Conservation (phyloP, 2,797 vertebrate genomes). For the Artibeus lituratus region DNA sequence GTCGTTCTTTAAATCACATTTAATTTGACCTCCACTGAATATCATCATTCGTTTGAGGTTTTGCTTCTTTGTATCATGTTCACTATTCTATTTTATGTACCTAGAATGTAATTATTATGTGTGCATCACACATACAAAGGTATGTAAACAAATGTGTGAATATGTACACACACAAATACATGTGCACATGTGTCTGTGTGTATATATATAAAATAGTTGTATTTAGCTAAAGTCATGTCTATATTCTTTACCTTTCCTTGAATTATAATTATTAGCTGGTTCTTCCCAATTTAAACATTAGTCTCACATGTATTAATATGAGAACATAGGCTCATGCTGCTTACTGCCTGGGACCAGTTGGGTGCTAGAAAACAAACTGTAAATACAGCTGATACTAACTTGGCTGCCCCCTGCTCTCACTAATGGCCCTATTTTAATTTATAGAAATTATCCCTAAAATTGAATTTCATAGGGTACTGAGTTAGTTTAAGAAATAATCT, state of each 20-base stretch:
- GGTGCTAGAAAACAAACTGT: neutral
- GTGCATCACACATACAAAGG: neutral
- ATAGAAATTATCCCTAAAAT: neutral
- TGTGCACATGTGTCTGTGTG: neutral
- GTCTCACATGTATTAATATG: conserved; percentile 37
- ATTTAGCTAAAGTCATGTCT: neutral
- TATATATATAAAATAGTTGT: neutral
- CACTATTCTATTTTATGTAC: neutral
- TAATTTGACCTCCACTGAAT: neutral
- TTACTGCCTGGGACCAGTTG: neutral
- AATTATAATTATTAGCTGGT: conserved; percentile 42
- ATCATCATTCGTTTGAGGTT: neutral
- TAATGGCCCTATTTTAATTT: neutral
- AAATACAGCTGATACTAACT: neutral
- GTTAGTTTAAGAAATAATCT: neutral
- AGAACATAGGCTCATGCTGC: conserved; percentile 12
- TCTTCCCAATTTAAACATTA: conserved; percentile 56
- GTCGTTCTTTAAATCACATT: neutral
- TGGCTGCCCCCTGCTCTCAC: neutral
- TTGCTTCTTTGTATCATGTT: neutral
- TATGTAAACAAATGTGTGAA: neutral
- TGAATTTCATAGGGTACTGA: neutral
- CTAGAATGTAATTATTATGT: neutral
- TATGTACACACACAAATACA: neutral
- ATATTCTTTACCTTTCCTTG: conserved; percentile 37